Percentiles rank a stretch among this genome's conserved stretches.
These are phyloP conservation scores for Mystacornis crossleyi DNA, from an alignment of 2,113 vertebrate species.

Conservation along the genomic window DNA sequence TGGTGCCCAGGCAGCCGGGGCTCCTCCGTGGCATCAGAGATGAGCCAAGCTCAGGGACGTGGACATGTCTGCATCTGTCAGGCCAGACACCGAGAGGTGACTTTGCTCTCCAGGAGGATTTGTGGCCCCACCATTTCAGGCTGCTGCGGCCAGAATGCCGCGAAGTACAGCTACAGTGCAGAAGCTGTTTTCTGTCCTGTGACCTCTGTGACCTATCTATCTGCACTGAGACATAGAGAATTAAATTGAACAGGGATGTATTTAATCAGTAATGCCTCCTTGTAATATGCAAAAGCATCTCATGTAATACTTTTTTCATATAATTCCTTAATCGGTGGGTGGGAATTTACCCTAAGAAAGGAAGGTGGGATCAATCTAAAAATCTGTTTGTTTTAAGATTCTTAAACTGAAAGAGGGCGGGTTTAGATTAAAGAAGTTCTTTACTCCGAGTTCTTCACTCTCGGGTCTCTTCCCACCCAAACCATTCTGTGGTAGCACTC, in stretches of 20 bases:
- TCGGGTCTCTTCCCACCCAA: not conserved
- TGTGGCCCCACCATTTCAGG: not conserved
- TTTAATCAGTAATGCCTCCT: not conserved
- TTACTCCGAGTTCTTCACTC: not conserved
- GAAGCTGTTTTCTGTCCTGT: not conserved
- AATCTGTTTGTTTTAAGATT: not conserved
- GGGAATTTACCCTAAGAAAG: not conserved
- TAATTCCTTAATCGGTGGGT: not conserved
- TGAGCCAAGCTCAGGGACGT: not conserved
- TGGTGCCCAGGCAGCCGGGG: not conserved
- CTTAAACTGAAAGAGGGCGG: not conserved
- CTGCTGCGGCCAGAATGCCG: not conserved
- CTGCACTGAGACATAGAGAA: not conserved
- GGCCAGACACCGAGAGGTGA: not conserved
- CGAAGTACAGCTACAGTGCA: not conserved
- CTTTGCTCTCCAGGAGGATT: not conserved
- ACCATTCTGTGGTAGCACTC: not conserved
- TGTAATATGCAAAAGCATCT: not conserved
- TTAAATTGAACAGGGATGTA: not conserved
- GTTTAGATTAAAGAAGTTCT: not conserved
- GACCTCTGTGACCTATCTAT: not conserved
- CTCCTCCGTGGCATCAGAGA: not conserved
- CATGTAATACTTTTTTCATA: not conserved
- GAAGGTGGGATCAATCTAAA: not conserved
- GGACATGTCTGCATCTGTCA: rapidly evolving